Evolutionary conservation across 2,888 invertebrate genomes (phyloP).

Genomic region (Lagria hirta): DNA sequence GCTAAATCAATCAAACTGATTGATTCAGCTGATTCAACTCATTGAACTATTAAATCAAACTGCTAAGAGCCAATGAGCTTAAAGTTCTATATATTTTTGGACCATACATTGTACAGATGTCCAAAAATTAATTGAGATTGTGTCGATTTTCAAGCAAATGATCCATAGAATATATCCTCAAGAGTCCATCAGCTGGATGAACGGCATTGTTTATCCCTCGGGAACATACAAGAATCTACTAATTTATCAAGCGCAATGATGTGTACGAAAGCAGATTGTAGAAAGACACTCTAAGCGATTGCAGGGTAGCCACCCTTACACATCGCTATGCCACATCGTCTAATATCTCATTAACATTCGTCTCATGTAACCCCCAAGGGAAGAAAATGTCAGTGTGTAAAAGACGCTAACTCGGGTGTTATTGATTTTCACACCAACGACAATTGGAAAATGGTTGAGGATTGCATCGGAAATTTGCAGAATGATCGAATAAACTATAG

Average conservation of each 20-base stretch:
- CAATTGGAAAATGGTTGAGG: slow-evolving; percentile 23
- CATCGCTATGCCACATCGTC: slow-evolving; percentile 12
- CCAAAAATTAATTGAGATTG: slow-evolving; percentile 24
- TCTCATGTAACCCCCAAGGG: slow-evolving; percentile 1
- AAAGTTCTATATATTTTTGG: too few species aligned
- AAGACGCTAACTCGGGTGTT: slow-evolving; percentile 12
- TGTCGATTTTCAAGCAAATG: slow-evolving; percentile 38
- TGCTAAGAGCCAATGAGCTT: too few species aligned
- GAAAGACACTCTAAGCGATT: slow-evolving; percentile 31
- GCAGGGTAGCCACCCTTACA: slow-evolving; percentile 18
- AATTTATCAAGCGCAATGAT: slow-evolving; percentile 44
- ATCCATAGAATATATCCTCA: slow-evolving; percentile 36
- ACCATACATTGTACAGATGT: not conserved
- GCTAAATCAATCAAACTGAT: too few species aligned
- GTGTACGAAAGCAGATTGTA: slow-evolving; percentile 37
- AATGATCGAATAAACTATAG: too few species aligned
- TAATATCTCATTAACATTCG: slow-evolving; percentile 18
- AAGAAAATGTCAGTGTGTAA: slow-evolving; percentile 19
- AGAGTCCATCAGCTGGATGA: slow-evolving; percentile 45
- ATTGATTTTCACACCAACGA: slow-evolving; percentile 23
- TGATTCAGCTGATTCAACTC: too few species aligned
- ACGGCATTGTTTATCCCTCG: slow-evolving; percentile 29
- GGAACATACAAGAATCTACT: slow-evolving; percentile 37
- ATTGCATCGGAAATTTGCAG: slow-evolving; percentile 23
- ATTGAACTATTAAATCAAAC: too few species aligned